Conservation (phyloP, 2,888 invertebrate genomes). For the Orthosia gracilis region DNA sequence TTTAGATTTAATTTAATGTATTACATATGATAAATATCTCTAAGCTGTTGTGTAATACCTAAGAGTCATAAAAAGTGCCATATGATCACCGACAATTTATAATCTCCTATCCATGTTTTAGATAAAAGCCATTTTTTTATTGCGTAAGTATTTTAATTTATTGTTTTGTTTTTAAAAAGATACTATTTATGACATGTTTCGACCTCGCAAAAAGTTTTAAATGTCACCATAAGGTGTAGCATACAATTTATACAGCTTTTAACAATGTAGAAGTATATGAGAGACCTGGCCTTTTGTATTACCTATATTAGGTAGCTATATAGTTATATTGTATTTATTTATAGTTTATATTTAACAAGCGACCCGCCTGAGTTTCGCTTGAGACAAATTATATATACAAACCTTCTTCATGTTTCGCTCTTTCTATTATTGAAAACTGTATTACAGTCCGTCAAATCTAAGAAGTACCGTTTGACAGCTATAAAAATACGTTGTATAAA, state of each 20-base stretch:
- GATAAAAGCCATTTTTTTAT: slow-evolving; percentile 46
- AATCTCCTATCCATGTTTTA: slow-evolving; percentile 45
- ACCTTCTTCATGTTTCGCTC: too few relatives aligned
- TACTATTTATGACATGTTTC: slow-evolving; percentile 41
- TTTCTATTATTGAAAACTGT: too few relatives aligned
- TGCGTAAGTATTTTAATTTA: slow-evolving; percentile 58
- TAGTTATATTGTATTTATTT: too few relatives aligned
- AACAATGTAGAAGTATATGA: background rate
- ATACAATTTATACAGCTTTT: slow-evolving; percentile 3
- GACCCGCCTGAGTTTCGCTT: too few relatives aligned
- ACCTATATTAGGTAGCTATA: background rate
- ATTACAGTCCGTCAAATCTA: too few relatives aligned
- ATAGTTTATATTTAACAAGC: background rate
- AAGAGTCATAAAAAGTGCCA: slow-evolving; percentile 53
- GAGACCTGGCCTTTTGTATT: background rate
- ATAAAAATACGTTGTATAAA: too few relatives aligned
- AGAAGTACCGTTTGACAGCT: too few relatives aligned
- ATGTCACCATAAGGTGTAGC: slow-evolving; percentile 38
- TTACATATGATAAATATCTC: slow-evolving; percentile 49
- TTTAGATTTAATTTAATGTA: slow-evolving; percentile 50
- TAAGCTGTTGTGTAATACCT: slow-evolving; percentile 46
- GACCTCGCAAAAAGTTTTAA: slow-evolving; percentile 40
- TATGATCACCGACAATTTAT: slow-evolving; percentile 47
- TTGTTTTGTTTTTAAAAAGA: slow-evolving; percentile 50
- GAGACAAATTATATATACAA: too few relatives aligned